Evolutionary conservation across 2,888 invertebrate genomes (phyloP).

Genomic region (Aspidiotus rigidus): DNA sequence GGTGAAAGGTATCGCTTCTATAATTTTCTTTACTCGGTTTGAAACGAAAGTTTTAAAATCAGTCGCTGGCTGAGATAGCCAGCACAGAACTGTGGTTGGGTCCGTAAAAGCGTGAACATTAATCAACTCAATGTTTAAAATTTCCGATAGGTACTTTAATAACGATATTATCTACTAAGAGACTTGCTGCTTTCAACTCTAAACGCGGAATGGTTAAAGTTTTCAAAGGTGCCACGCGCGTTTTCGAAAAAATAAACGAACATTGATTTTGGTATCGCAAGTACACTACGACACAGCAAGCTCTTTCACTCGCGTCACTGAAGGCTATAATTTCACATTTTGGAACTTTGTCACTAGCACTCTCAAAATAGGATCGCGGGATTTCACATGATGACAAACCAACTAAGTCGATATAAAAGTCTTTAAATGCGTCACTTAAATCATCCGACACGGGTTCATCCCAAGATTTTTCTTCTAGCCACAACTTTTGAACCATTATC

Average conservation of each 20-base stretch:
- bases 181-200: constrained; percentile 4
- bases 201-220: background rate
- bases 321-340: constrained; percentile 6
- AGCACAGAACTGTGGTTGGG: background rate
- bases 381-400: background rate
- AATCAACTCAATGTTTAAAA: background rate
- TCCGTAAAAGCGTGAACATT: background rate
- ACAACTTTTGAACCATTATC: background rate
- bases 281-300: background rate
- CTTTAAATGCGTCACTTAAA: background rate
- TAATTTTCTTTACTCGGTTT: background rate
- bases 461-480: background rate
- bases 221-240: background rate
- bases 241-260: background rate
- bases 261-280: background rate
- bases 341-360: background rate
- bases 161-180: constrained; percentile 4
- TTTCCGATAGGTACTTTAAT: background rate
- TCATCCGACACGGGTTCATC: background rate
- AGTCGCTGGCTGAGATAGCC: background rate
- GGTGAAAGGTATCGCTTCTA: background rate
- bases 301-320: constrained; percentile 6
- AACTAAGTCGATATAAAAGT: background rate
- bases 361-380: background rate
- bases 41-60: background rate